Evolutionary conservation across 2,888 invertebrate genomes (phyloP), one percentile per base, ranked within the genome.

Genomic region (Epirrhoe tristata): DNA sequence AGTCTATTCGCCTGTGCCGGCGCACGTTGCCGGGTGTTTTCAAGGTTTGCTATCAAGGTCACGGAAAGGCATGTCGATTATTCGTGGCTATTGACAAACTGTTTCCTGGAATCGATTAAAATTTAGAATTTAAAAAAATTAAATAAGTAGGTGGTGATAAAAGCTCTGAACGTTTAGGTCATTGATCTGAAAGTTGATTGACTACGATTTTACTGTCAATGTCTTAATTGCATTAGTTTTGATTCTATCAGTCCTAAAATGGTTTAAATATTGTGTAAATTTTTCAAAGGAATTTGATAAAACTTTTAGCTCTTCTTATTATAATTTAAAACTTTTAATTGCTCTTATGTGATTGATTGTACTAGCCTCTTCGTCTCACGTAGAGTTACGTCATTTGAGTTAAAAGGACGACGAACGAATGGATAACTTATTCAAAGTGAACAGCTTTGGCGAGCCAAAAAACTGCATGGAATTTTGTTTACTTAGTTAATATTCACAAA

Each of bases 21-120:
- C 81, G 85, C 83, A 82, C 84, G 80, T 82, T 84, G 74, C 74
- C 72, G 79, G 73, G 75, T 79, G 81, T 82, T 83, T 82, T 88
- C 92, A 93, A 93, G 92, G 92, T 88, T 87, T 84, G 83, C 80
- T 79, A 86, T 87, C 91, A 91, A 92, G 91, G 92, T 84, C 88
- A 89, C 69, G 75, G 79, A 63, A 63, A 67, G 67, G 63, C 67
- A 48, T 59, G 55, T 66, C 67, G 63, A 43, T 56, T 51, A 54
- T 67, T 67, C 59, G 52, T 59, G 46, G 34, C 39, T 51, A 51
- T 39, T 51, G 55, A 57, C 32, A 46, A 56, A 56, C 56, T 17
- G 52, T 56, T 56, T 66, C 65, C 52, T 60, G 65, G 17, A 56
- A 60, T 57, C 54, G 58, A 59, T 59, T 57, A 32, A 51, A 51